Conservation (phyloP, 1,140 invertebrate genomes). For the Cydia amplana region DNA sequence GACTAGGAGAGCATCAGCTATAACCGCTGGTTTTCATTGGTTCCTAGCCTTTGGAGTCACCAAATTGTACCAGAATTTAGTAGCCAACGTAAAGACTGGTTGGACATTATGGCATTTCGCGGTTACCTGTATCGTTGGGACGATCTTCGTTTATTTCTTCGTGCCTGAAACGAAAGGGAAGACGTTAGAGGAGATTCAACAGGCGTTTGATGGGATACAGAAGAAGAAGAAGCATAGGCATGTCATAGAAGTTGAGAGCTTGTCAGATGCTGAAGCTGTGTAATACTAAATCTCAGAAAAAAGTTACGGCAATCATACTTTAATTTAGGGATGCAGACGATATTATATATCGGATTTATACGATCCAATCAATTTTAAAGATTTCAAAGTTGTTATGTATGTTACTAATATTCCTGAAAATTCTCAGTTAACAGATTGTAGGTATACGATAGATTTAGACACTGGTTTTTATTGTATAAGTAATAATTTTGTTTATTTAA, state of each 20-base stretch:
- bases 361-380: too few species aligned
- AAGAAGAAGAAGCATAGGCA: slow-evolving; percentile 70
- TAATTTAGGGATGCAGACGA: background rate
- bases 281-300: slow-evolving; percentile 24
- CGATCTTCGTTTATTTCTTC: slow-evolving; percentile 84
- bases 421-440: too few species aligned
- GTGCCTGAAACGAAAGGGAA: slow-evolving; percentile 91
- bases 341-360: too few species aligned
- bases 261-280: slow-evolving; percentile 51
- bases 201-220: slow-evolving; percentile 78
- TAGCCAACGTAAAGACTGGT: slow-evolving; percentile 79
- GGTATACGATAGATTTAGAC: too few species aligned
- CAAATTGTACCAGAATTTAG: slow-evolving; percentile 81
- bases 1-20: slow-evolving; percentile 82
- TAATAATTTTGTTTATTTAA: too few species aligned
- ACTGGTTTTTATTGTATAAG: too few species aligned
- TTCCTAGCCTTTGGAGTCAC: slow-evolving; percentile 85
- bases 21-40: slow-evolving; percentile 86
- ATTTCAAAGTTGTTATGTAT: too few species aligned
- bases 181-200: slow-evolving; percentile 86
- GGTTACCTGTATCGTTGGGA: slow-evolving; percentile 81
- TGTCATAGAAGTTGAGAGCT: slow-evolving; percentile 73
- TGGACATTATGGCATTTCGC: slow-evolving; percentile 85
- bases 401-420: too few species aligned
- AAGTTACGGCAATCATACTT: background rate